Conservation (phyloP, 2,797 vertebrate species). For the Xenops minutus region DNA sequence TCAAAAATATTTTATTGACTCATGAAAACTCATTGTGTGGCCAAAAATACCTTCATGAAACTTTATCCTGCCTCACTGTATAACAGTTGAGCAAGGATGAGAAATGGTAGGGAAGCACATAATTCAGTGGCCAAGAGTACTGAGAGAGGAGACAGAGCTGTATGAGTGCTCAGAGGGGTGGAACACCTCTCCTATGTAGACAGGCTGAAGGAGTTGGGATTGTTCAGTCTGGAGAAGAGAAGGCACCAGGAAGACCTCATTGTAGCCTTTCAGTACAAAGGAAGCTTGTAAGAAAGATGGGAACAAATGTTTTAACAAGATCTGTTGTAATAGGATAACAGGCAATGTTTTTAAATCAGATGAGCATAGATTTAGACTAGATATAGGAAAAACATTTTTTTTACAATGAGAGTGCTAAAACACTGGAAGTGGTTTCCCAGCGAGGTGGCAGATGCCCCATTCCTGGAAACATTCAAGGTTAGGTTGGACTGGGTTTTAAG, state of each 20-base stretch:
- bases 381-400: not conserved
- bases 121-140: not conserved
- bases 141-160: not conserved
- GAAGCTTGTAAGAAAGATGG: not conserved
- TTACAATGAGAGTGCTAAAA: not conserved
- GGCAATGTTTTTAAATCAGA: not conserved
- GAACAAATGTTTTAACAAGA: not conserved
- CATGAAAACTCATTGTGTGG: not conserved
- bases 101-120: not conserved
- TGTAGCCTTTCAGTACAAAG: not conserved
- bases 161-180: not conserved
- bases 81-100: not conserved
- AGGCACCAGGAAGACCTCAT: fast-evolving
- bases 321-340: not conserved
- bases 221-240: not conserved
- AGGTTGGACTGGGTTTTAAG: not conserved
- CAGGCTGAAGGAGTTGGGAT: not conserved
- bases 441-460: too few species aligned
- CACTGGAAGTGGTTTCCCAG: not conserved
- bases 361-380: too few species aligned
- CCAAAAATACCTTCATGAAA: not conserved
- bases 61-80: not conserved
- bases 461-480: not conserved
- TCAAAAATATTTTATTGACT: not conserved
- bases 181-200: not conserved